Percentiles rank a stretch among this genome's conserved stretches.
Conservation (phyloP, 2,888 invertebrate species). For the Rhamphomyia laevipes region DNA sequence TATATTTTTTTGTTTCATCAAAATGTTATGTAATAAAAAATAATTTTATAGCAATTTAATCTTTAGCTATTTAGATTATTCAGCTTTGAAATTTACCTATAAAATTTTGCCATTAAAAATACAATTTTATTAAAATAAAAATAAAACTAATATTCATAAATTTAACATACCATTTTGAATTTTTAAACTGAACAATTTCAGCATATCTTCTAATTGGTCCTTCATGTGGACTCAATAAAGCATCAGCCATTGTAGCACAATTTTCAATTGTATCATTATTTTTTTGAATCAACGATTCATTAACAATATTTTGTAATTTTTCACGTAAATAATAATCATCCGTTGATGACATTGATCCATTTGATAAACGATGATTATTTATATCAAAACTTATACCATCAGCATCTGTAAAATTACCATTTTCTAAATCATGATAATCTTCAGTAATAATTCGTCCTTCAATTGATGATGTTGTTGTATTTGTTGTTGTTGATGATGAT, state of each 20-base stretch:
- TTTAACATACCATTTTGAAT: constrained; percentile 24
- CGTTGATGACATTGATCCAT: constrained; percentile 29
- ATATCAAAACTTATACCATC: constrained; percentile 17
- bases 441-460: constrained; percentile 22
- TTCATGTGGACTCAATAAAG: constrained; percentile 36
- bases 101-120: no score
- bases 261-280: constrained; percentile 11
- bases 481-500: constrained; percentile 20
- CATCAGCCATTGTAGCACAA: constrained; percentile 20
- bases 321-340: constrained; percentile 35
- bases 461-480: constrained; percentile 15
- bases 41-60: no score
- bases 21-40: no score
- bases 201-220: constrained; percentile 37
- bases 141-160: no score
- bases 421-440: constrained; percentile 32
- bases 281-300: constrained; percentile 20
- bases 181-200: constrained; percentile 36
- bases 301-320: constrained; percentile 34
- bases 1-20: no score
- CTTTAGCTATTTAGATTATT: no score
- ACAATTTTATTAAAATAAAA: no score
- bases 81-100: no score
- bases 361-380: constrained; percentile 21
- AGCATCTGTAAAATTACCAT: constrained; percentile 28